A percentile compares a stretch with the other conserved stretches of the same genome.
Conservation (phyloP, 2,888 invertebrate species). For the Nyleta sp. region DNA sequence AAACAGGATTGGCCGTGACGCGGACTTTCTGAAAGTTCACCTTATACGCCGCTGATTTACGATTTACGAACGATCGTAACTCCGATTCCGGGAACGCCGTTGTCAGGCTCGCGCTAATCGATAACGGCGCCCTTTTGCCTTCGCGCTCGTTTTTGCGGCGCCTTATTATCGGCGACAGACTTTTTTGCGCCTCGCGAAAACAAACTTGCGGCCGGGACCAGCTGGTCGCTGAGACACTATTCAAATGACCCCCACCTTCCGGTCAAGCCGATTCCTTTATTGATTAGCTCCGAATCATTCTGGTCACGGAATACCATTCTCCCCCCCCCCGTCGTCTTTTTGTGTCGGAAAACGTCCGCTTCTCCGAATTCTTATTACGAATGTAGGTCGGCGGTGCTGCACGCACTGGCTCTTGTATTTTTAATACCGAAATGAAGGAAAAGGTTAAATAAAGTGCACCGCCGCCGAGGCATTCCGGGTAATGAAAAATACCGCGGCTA, state of each 20-base stretch:
- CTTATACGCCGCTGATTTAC: constrained; percentile 68
- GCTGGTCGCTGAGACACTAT: constrained; percentile 15
- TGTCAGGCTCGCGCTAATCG: constrained; percentile 68
- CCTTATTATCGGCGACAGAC: constrained; percentile 39
- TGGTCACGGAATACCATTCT: constrained; percentile 37
- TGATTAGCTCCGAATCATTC: constrained; percentile 42
- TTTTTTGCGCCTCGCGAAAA: constrained; percentile 26
- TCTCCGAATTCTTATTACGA: constrained; percentile 54
- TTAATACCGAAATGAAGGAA: constrained; percentile 52
- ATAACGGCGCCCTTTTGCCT: constrained; percentile 50
- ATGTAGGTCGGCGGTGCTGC: constrained; percentile 53
- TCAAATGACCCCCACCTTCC: constrained; percentile 9
- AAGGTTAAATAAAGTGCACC: constrained; percentile 46
- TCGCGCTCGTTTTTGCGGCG: constrained; percentile 28
- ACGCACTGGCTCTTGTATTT: constrained; percentile 55
- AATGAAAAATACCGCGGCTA: constrained; percentile 41
- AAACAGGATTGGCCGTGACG: constrained; percentile 68
- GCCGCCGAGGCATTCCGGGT: constrained; percentile 30
- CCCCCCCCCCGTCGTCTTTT: neutral
- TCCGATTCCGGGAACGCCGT: constrained; percentile 64
- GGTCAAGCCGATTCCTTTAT: constrained; percentile 46
- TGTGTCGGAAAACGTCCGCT: constrained; percentile 35
- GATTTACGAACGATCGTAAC: constrained; percentile 70
- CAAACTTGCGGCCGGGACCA: constrained; percentile 22
- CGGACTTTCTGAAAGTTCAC: constrained; percentile 69